Evolutionary conservation across 2,888 invertebrate species (phyloP), one percentile per base, ranked within the genome.

Genomic region (Disparrhopalites patrizii): DNA sequence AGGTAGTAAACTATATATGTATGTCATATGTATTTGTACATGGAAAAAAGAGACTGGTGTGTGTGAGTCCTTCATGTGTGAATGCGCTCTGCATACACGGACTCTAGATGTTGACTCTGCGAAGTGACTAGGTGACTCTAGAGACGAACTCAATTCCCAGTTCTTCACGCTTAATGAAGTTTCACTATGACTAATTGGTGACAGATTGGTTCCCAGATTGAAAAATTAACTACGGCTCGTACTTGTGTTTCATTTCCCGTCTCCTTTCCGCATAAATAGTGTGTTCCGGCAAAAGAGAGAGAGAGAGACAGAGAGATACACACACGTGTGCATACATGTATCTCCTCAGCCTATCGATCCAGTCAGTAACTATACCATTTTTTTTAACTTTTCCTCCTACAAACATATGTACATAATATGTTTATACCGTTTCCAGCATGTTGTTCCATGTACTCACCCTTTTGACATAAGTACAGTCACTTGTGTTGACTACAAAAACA

Each of bases 161-260:
- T 52, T 54, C 52, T 62, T 52, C 62, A 62, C 62, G 62, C 62
- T 62, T 52, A 62, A 62, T 62, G 36, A 62, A 62, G 51, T 62
- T 62, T 62, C 40, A 62, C 36, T 51, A 54, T 62, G 62, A 62
- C 56, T 56, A 56, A 56, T 56, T 56, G 56, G 36, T 36, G 56
- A 56, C 56, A 56, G 56, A 56, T 56, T 56, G 56, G 56, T 56
- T 56, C 18, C 33, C 28, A 62, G 38, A 54, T 54, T 62, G 62
- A 62, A 52, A 54, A 62, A 62, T 62, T 62, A 54, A 54, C 54
- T 52, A 54, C 40, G 15, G 36, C 18, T 7, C 33, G 47, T 47
- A 47, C 55, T 55, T 55, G 55, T 55, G 33, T n/a, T 33, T 55
- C 33, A 33, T 55, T 55, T 55, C 55, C 33, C 55, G 55, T 55